Percentiles rank a stretch among this genome's conserved stretches.
phyloP scores from a whole-genome alignment of 1,140 invertebrate species.

The Nymphalis io region DNA sequence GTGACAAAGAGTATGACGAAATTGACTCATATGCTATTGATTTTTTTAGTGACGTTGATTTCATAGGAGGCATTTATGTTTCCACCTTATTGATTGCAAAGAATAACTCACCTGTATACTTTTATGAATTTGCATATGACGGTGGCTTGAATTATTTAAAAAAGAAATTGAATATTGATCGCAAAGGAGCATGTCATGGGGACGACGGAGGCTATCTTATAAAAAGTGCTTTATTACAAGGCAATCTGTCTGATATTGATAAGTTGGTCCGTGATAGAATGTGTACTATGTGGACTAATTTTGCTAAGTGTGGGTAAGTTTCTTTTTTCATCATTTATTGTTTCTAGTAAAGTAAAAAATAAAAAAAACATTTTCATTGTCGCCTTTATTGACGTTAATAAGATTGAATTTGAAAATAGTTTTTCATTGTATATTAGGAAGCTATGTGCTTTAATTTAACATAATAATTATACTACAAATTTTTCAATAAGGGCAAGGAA shows the following conservation, averaged over 20 bases:
- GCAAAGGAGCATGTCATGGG: slow-evolving; percentile 66
- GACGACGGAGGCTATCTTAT: slow-evolving; percentile 71
- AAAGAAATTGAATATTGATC: slow-evolving; percentile 52
- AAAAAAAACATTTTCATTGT: no score
- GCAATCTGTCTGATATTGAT: slow-evolving; percentile 56
- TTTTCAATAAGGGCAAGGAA: no score
- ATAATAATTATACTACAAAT: no score
- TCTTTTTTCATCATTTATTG: neutral
- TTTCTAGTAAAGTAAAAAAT: no score
- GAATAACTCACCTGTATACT: slow-evolving; percentile 61
- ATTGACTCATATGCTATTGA: slow-evolving; percentile 63
- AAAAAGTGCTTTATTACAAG: slow-evolving; percentile 47
- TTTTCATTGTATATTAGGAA: no score
- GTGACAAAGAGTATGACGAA: slow-evolving; percentile 51
- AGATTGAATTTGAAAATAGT: no score
- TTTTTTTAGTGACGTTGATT: slow-evolving; percentile 72
- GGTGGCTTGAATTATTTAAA: slow-evolving; percentile 72
- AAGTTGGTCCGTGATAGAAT: slow-evolving; percentile 60
- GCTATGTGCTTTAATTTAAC: no score
- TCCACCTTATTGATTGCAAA: slow-evolving; percentile 61
- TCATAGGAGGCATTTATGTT: slow-evolving; percentile 65
- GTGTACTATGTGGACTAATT: slow-evolving; percentile 78
- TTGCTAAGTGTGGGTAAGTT: slow-evolving; percentile 77
- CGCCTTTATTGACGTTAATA: no score
- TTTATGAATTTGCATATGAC: slow-evolving; percentile 75